Conservation (phyloP, 2,888 invertebrate genomes). For the Deroplatys truncata region DNA sequence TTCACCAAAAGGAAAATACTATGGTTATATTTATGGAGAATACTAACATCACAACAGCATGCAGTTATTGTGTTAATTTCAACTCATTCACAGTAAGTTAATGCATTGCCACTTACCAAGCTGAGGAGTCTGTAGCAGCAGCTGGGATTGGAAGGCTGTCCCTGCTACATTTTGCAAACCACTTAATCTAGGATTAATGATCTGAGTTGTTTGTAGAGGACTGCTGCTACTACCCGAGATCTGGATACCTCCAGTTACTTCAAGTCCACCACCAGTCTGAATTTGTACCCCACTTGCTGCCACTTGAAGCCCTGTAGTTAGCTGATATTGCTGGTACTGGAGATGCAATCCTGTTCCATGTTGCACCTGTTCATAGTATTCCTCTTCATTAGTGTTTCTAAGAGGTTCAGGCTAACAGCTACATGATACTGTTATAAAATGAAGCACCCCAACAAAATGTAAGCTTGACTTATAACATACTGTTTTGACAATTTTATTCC, state of each 20-base stretch:
- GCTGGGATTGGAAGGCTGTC: slow-evolving; percentile 37
- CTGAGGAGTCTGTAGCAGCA: slow-evolving; percentile 40
- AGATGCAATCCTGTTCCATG: slow-evolving; percentile 31
- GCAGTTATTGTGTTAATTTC: not conserved
- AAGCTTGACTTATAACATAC: no score
- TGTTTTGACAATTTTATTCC: no score
- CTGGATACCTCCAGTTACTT: slow-evolving; percentile 38
- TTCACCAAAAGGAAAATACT: not conserved
- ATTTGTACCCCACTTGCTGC: slow-evolving; percentile 37
- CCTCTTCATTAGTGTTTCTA: not conserved
- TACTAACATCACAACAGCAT: not conserved
- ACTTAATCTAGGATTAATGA: slow-evolving; percentile 35
- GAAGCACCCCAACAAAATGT: no score
- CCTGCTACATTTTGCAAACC: slow-evolving; percentile 38
- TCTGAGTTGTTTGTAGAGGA: slow-evolving; percentile 36
- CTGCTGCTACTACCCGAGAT: slow-evolving; percentile 32
- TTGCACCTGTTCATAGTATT: slow-evolving; percentile 15
- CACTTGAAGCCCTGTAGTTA: slow-evolving; percentile 37
- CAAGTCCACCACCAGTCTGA: slow-evolving; percentile 34
- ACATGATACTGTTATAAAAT: no score
- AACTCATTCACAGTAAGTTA: not conserved
- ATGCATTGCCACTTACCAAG: slow-evolving; percentile 35
- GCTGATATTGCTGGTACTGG: slow-evolving; percentile 44
- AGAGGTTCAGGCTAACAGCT: no score
- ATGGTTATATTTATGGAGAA: no score